These are phyloP conservation scores for Solea solea DNA, from an alignment of 2,113 vertebrate species.

Conservation along the genomic window DNA sequence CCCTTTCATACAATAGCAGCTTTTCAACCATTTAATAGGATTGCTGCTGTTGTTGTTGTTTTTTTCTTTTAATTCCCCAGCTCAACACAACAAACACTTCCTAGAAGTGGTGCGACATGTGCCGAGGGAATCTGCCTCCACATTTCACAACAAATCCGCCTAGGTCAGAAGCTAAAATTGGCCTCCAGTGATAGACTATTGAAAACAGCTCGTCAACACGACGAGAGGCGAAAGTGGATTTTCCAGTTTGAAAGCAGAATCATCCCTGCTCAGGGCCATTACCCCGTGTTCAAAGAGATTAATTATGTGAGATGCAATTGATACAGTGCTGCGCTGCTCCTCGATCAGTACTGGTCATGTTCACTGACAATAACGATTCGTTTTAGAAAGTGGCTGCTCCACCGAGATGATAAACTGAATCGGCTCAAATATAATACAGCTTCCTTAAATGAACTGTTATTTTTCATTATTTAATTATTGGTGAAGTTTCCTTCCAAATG, in stretches of 20 bases:
- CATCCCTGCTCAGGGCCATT: slow-evolving; percentile 74
- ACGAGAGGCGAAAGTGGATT: slow-evolving; percentile 73
- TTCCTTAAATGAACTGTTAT: too few species aligned
- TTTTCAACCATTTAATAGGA: slow-evolving; percentile 79
- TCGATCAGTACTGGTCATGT: slow-evolving; percentile 50
- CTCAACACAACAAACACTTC: slow-evolving; percentile 71
- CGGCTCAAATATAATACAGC: background rate
- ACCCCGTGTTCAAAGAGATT: slow-evolving; percentile 78
- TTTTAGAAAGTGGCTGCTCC: slow-evolving; percentile 8
- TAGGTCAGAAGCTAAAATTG: slow-evolving; percentile 80
- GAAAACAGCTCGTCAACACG: slow-evolving; percentile 57
- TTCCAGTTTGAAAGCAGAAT: slow-evolving; percentile 78
- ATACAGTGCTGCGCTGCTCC: slow-evolving; percentile 59
- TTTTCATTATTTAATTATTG: too few species aligned
- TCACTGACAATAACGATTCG: slow-evolving; percentile 38
- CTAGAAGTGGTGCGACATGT: slow-evolving; percentile 74
- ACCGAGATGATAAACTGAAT: slow-evolving; percentile 12
- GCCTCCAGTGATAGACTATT: slow-evolving; percentile 74
- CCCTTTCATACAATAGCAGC: slow-evolving; percentile 69
- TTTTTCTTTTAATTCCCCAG: slow-evolving; percentile 25
- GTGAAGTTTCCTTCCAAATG: too few species aligned
- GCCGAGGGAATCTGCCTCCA: slow-evolving; percentile 71
- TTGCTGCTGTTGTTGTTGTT: slow-evolving; percentile 73
- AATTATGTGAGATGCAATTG: slow-evolving; percentile 79
- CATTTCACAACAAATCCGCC: slow-evolving; percentile 73